phyloP scores from a whole-genome alignment of 2,888 invertebrate genomes.

The Ormyrus rosae region DNA sequence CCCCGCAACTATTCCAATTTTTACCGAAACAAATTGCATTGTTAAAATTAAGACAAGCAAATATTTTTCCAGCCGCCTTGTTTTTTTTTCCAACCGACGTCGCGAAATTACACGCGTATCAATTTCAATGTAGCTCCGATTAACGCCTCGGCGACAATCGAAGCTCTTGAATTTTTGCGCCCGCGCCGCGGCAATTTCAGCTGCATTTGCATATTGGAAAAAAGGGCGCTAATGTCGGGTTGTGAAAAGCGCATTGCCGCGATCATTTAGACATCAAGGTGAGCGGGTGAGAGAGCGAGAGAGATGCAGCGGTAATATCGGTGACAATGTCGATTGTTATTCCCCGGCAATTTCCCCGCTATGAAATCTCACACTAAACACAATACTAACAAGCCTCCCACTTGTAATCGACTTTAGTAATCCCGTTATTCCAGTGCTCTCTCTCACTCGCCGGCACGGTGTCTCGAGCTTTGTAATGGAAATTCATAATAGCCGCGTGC shows the following conservation, averaged over 20 bases:
- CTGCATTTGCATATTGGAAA: slow-evolving; percentile 24
- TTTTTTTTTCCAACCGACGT: too few relatives aligned
- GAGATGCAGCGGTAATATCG: slow-evolving; percentile 1
- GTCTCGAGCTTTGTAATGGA: slow-evolving; percentile 57
- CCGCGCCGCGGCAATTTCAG: background rate
- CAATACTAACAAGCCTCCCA: slow-evolving; percentile 41
- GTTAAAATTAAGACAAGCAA: too few relatives aligned
- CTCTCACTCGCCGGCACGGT: slow-evolving; percentile 6
- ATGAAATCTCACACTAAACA: slow-evolving; percentile 47
- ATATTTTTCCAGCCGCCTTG: background rate
- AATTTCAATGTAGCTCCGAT: background rate
- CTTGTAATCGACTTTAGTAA: slow-evolving; percentile 59
- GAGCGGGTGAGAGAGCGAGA: background rate
- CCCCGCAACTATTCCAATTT: too few relatives aligned
- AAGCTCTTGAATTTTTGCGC: too few relatives aligned
- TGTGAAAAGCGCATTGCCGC: background rate
- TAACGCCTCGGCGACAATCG: background rate
- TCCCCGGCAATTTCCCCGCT: slow-evolving; percentile 27
- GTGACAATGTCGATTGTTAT: slow-evolving; percentile 47
- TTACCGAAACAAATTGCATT: too few relatives aligned
- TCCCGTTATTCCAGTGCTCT: slow-evolving; percentile 45
- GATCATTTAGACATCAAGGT: slow-evolving; percentile 30
- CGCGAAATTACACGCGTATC: slow-evolving; percentile 9
- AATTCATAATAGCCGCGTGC: slow-evolving; percentile 34
- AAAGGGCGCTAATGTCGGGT: background rate